These are phyloP conservation scores for Rhynchonycteris naso DNA, from an alignment of 2,797 vertebrate genomes.

Conservation along the genomic window DNA sequence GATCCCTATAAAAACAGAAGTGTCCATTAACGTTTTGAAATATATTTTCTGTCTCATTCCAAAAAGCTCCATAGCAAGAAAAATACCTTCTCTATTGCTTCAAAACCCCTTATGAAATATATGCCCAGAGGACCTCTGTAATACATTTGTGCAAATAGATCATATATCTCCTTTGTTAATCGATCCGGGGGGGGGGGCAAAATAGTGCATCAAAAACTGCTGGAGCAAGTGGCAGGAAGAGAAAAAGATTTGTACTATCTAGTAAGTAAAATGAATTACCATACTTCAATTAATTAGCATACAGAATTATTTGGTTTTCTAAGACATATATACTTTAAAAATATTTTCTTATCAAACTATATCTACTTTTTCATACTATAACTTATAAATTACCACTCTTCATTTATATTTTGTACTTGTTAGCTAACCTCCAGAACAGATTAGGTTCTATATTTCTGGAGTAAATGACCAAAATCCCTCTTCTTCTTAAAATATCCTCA, in stretches of 20 bases:
- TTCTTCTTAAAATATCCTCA: background rate
- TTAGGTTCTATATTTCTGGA: constrained; percentile 7
- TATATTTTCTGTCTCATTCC: constrained; percentile 66
- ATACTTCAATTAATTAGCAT: background rate
- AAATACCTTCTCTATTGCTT: constrained; percentile 32
- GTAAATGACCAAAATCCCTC: constrained; percentile 15
- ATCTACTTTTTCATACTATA: background rate
- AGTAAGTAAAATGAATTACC: background rate
- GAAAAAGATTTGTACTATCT: background rate
- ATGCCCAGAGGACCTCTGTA: background rate
- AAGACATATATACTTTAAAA: background rate
- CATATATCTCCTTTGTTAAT: constrained; percentile 3
- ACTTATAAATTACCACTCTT: background rate
- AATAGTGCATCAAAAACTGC: background rate
- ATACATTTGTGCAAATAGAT: background rate
- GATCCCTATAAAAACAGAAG: constrained; percentile 64
- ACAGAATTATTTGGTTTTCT: background rate
- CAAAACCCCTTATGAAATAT: background rate
- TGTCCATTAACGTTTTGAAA: constrained; percentile 64
- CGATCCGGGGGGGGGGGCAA: background rate
- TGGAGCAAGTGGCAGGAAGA: background rate
- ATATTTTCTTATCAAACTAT: background rate
- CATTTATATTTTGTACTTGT: background rate
- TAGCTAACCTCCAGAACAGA: constrained; percentile 28
- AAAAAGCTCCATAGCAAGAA: constrained; percentile 53